Percentiles rank a stretch among this genome's conserved stretches.
Evolutionary conservation across 2,888 invertebrate species (phyloP).

Genomic region (Pseudococcus longispinus): DNA sequence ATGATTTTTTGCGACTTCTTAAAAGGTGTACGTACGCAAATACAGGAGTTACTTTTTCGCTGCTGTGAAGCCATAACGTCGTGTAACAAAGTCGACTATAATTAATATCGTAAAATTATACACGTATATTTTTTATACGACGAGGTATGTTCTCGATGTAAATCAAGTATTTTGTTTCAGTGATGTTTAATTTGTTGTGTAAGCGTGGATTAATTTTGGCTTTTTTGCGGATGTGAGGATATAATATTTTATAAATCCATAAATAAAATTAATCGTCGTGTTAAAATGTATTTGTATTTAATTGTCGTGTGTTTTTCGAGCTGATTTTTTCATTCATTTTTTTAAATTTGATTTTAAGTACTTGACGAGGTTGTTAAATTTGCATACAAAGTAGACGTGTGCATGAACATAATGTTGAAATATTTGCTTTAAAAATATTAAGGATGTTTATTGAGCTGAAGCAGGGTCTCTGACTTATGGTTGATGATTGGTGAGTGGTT

Average conservation of each 20-base stretch:
- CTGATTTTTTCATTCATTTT: not conserved
- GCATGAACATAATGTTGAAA: too few species aligned
- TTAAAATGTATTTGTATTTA: not conserved
- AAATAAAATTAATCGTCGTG: not conserved
- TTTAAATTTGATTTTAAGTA: too few species aligned
- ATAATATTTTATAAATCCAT: not conserved
- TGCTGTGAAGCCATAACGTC: not conserved
- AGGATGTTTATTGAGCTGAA: too few species aligned
- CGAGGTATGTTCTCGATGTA: not conserved
- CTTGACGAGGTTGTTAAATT: too few species aligned
- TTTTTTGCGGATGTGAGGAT: not conserved
- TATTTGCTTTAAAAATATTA: too few species aligned
- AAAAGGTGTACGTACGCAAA: not conserved
- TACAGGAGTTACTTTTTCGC: slow-evolving; percentile 14
- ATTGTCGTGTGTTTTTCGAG: not conserved
- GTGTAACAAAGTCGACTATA: not conserved
- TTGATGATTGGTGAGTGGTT: too few species aligned
- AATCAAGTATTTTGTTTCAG: not conserved
- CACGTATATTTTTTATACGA: not conserved
- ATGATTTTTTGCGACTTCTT: slow-evolving; percentile 44
- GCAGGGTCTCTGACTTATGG: too few species aligned
- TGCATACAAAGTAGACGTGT: too few species aligned
- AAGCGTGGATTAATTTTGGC: not conserved
- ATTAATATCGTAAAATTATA: slow-evolving; percentile 26
- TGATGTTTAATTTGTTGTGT: not conserved